These are phyloP conservation scores for Candidula unifasciata DNA, from an alignment of 2,888 invertebrate genomes.

Conservation along the genomic window DNA sequence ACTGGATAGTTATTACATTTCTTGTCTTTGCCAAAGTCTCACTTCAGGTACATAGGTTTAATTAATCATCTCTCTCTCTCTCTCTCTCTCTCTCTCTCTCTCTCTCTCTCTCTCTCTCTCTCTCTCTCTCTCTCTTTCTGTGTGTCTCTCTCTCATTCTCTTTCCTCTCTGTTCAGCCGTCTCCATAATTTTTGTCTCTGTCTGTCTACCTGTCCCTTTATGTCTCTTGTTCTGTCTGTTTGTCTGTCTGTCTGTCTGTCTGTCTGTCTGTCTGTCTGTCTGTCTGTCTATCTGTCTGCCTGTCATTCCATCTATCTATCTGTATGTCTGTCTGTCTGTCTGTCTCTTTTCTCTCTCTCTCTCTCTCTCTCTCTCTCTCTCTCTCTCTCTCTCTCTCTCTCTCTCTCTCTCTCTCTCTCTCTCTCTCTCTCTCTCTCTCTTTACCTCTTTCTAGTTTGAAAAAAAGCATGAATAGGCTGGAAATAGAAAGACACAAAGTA, in stretches of 20 bases:
- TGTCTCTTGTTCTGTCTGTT: not conserved
- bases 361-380: not conserved
- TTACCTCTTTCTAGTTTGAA: not conserved
- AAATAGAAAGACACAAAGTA: no score
- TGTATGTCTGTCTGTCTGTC: not conserved
- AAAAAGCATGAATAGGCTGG: no score
- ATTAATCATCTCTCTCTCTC: not conserved
- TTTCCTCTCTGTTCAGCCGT: not conserved
- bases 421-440: not conserved
- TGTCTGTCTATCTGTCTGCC: not conserved
- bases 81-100: not conserved
- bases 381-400: not conserved
- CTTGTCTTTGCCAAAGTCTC: no score
- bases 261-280: not conserved
- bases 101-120: not conserved
- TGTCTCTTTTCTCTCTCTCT: not conserved
- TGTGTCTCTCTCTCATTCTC: not conserved
- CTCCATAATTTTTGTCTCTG: not conserved
- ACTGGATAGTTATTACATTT: no score
- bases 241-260: not conserved
- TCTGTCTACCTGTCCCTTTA: not conserved
- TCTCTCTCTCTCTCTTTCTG: not conserved
- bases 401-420: not conserved
- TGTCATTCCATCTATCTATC: not conserved
- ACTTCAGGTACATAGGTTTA: no score